phyloP scores from a whole-genome alignment of 1,140 invertebrate species.

The Acromyrmex heyeri region DNA sequence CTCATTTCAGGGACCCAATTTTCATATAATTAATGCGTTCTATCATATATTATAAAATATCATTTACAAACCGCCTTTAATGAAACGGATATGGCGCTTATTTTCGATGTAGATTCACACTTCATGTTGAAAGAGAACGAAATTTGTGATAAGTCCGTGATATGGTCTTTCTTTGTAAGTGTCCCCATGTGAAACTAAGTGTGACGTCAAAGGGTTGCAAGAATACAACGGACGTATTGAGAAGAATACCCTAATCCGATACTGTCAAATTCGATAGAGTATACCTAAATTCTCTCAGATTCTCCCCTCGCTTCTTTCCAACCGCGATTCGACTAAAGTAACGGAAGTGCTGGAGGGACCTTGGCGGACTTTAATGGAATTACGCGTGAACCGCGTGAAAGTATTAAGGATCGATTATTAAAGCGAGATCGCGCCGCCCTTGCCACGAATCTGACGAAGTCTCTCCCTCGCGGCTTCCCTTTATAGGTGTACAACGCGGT shows the following conservation, averaged over 20 bases:
- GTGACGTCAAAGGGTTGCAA: no score
- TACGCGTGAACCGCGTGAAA: constrained; percentile 42
- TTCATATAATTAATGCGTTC: no score
- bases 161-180: no score
- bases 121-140: no score
- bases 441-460: constrained; percentile 21
- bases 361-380: constrained; percentile 50
- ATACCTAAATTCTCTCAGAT: background rate
- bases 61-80: no score
- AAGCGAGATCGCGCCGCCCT: constrained; percentile 33
- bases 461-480: constrained; percentile 34
- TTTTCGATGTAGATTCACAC: no score
- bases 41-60: no score
- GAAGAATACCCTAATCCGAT: background rate
- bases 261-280: background rate
- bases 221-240: background rate
- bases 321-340: background rate
- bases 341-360: constrained; percentile 27
- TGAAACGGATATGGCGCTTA: no score
- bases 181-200: no score
- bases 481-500: constrained; percentile 59
- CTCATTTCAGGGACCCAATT: no score
- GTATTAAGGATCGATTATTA: constrained; percentile 60
- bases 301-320: constrained; percentile 3
- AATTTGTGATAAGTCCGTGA: no score